Percentiles rank a stretch among this genome's conserved stretches.
These are phyloP conservation scores for Idris sp. DNA, from an alignment of 1,140 invertebrate genomes.

Conservation along the genomic window DNA sequence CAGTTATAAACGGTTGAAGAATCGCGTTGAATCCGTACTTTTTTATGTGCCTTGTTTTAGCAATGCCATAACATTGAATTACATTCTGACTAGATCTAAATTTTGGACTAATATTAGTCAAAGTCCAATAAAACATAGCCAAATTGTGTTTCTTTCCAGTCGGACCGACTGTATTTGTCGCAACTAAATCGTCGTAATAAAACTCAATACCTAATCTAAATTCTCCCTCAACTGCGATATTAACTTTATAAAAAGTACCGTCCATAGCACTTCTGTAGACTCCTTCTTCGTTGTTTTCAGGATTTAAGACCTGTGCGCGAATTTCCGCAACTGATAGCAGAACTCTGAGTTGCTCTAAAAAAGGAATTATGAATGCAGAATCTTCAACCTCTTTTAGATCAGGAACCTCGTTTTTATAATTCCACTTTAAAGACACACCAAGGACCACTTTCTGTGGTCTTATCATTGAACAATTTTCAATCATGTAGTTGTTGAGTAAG, in stretches of 20 bases:
- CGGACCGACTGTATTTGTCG: conserved; percentile 13
- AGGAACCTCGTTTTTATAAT: conserved; percentile 13
- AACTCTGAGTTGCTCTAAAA: conserved; percentile 10
- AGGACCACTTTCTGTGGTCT: conserved; percentile 4
- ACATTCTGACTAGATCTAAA: conserved; percentile 8
- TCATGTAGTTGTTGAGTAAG: conserved; percentile 10
- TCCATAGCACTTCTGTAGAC: conserved; percentile 23
- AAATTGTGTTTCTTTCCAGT: conserved; percentile 30
- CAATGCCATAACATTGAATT: conserved; percentile 14
- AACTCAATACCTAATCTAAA: conserved; percentile 16
- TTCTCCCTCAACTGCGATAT: conserved; percentile 1
- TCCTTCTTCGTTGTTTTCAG: neutral
- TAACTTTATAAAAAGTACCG: conserved; percentile 18
- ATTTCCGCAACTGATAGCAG: conserved; percentile 13
- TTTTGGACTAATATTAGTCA: conserved; percentile 18
- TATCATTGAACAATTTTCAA: conserved; percentile 7
- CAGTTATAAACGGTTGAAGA: conserved; percentile 1
- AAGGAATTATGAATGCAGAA: conserved; percentile 7
- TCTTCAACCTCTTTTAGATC: conserved; percentile 16
- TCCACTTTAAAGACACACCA: conserved; percentile 11
- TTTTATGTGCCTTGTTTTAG: conserved; percentile 7
- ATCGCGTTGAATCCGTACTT: conserved; percentile 6
- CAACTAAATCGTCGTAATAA: conserved; percentile 23
- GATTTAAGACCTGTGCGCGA: conserved; percentile 1
- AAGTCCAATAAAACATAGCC: conserved; percentile 25